Conservation (phyloP, 2,113 vertebrate species). For the Oxygymnocypris stewartii region DNA sequence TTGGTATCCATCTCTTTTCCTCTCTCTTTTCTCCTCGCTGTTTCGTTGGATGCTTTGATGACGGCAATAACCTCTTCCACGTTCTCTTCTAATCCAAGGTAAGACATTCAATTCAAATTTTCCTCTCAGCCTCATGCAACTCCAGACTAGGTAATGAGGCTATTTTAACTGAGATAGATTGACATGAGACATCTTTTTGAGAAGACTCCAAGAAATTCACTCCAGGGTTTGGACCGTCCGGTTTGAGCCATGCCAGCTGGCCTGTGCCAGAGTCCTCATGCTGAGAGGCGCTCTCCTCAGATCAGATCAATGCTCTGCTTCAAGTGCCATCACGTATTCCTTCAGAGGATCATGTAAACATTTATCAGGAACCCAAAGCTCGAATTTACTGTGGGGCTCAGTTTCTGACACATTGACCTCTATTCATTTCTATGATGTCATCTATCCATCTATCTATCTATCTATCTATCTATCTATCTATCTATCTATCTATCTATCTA, state of each 20-base stretch:
- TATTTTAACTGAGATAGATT: conserved; percentile 42
- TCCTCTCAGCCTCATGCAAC: conserved; percentile 16
- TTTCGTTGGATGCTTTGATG: conserved; percentile 21
- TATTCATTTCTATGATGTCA: background rate
- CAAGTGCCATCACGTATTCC: background rate
- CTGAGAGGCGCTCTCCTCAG: background rate
- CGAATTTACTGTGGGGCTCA: background rate
- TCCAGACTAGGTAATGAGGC: conserved; percentile 40
- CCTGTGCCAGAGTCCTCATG: conserved; percentile 18
- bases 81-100: conserved; percentile 46
- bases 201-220: conserved; percentile 35
- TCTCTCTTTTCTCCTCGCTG: conserved; percentile 13
- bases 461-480: background rate
- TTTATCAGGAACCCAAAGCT: conserved; percentile 6
- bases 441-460: background rate
- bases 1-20: conserved; percentile 36
- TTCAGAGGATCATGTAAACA: background rate
- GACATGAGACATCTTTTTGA: conserved; percentile 44
- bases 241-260: conserved; percentile 41
- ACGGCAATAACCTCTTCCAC: conserved; percentile 15
- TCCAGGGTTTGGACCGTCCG: conserved; percentile 18
- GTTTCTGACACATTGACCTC: conserved; percentile 35
- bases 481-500: background rate
- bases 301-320: conserved; percentile 30
- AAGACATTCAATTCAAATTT: conserved; percentile 41